phyloP scores from a whole-genome alignment of 2,888 invertebrate species.

The Lucinisca nassula region DNA sequence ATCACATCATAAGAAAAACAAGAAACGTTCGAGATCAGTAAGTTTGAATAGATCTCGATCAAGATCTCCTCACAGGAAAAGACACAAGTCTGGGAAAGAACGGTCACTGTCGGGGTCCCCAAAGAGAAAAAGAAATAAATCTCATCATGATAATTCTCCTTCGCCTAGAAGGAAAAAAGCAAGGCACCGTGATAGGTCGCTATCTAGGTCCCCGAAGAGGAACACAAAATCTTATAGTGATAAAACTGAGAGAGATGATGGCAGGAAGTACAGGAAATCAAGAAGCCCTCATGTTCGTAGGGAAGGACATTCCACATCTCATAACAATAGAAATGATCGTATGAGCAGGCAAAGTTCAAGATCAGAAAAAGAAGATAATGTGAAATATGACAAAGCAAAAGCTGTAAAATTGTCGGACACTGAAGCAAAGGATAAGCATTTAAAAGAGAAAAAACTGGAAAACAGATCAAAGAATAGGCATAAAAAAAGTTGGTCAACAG shows the following conservation, averaged over 20 bases:
- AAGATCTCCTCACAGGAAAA: constrained; percentile 11
- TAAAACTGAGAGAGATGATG: background rate
- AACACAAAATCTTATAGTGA: background rate
- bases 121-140: background rate
- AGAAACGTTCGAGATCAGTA: constrained; percentile 20
- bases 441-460: background rate
- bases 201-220: background rate
- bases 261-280: background rate
- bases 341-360: background rate
- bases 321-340: background rate
- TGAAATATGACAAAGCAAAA: too few species aligned
- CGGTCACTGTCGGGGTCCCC: background rate
- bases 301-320: background rate
- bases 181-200: background rate
- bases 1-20: background rate
- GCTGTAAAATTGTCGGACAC: too few species aligned
- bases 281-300: background rate
- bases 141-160: background rate
- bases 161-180: background rate
- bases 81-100: background rate
- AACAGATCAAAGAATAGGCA: background rate
- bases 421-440: background rate
- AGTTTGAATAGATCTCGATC: constrained; percentile 24
- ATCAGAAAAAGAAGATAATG: background rate
- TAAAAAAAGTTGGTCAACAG: background rate